Evolutionary conservation across 1,140 invertebrate species (phyloP).

Genomic region (Dryas iulia): DNA sequence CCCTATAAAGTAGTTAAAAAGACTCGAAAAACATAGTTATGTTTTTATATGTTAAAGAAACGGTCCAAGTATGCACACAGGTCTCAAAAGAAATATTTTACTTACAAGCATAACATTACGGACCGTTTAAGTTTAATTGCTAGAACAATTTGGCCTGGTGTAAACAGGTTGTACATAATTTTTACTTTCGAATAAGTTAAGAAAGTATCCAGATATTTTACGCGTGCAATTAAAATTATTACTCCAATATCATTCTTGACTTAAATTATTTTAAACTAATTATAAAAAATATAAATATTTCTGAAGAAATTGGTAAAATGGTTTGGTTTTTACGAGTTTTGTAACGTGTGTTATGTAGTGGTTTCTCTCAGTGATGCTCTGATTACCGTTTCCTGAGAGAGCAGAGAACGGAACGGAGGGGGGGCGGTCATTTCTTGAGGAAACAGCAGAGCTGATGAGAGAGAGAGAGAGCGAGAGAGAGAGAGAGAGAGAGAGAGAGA

Average conservation of each 20-base stretch:
- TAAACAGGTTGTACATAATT: constrained; percentile 2
- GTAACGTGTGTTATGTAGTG: too few species aligned
- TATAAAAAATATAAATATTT: background rate
- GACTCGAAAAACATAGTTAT: background rate
- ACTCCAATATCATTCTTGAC: background rate
- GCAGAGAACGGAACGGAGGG: too few species aligned
- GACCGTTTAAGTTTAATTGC: constrained; percentile 3
- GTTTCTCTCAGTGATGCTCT: too few species aligned
- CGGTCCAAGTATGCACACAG: background rate
- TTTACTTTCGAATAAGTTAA: background rate
- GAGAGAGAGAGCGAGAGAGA: too few species aligned
- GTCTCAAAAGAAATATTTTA: background rate
- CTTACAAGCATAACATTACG: background rate
- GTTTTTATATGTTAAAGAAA: background rate
- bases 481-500: too few species aligned
- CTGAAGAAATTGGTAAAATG: background rate
- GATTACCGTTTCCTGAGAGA: too few species aligned
- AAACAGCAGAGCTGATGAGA: too few species aligned
- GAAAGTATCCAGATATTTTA: constrained; percentile 1
- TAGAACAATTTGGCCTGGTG: constrained; percentile 1
- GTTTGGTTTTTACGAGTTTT: background rate
- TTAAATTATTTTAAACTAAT: background rate
- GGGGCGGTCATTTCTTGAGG: too few species aligned
- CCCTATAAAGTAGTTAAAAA: background rate
- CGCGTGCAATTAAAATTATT: background rate